Base-by-base conservation (phyloP, 1,140 invertebrate genomes). In the Colletes gigas region DNA sequence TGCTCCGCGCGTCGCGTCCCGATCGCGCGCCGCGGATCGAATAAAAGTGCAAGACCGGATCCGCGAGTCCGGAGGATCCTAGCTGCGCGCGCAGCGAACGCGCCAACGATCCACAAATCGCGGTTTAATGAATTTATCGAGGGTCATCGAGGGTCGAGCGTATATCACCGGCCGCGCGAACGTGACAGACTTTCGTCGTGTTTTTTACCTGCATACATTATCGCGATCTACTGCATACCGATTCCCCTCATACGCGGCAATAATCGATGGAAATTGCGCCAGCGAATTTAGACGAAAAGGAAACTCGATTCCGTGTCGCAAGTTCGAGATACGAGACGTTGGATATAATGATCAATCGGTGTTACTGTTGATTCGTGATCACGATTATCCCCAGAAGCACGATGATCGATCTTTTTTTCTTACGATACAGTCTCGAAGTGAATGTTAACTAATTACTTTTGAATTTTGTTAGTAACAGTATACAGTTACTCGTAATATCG, bases 71-170 rank as follows among this genome's bases (percentile, higher is more conserved):
- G 19, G n/a, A 55, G 44, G 15, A 41, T 19, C 63, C 63, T 30
- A 68, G 39, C 15, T 39, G 54, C 44, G 39, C 30, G 50, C 30
- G 62, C 21, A 77, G 47, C 82, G 77, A 71, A 85, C 73, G 76
- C 50, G 71, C 81, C 69, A 79, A 63, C 73, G 80, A 76, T 50
- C 66, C 62, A 81, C 83, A 82, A 85, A 84, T 88, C 81, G 82
- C 81, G 75, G 69, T 85, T 83, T 80, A 84, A 89, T 83, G 77
- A 82, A 89, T 86, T 84, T 83, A 68, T 59, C 78, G 69, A 83
- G 72, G 72, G 80, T 81, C 77, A 57, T 30, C 62, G 68, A 72
- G 71, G 52, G 71, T 81, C 83, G 77, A 47, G 47, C 57, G 41
- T 73, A 82, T 62, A 78, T 70, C 75, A 39, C 5, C 14, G 65